Conservation (phyloP, 1,140 invertebrate genomes). For the Scaptomyza hsui region DNA sequence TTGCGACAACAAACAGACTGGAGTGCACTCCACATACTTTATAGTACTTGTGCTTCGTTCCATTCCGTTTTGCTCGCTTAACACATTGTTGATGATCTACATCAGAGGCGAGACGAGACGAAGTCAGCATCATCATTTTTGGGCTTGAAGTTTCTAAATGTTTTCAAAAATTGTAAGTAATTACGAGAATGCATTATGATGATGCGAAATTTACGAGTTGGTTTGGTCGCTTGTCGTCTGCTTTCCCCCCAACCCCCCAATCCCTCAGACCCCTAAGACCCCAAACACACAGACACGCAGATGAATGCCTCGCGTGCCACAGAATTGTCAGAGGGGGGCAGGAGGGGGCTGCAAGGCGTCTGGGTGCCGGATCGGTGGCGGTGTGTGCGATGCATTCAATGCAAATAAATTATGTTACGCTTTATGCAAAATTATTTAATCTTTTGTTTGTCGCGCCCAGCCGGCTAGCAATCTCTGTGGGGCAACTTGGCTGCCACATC, state of each 20-base stretch:
- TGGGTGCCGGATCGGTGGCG: conserved; percentile 70
- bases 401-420: conserved; percentile 83
- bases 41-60: conserved; percentile 3
- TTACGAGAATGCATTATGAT: conserved; percentile 83
- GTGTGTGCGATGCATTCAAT: conserved; percentile 80
- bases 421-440: conserved; percentile 83
- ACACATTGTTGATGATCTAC: conserved; percentile 75
- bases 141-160: conserved; percentile 74
- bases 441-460: conserved; percentile 73
- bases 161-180: conserved; percentile 82
- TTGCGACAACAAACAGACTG: too few relatives aligned
- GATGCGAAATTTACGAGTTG: conserved; percentile 79
- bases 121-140: conserved; percentile 46
- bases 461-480: conserved; percentile 27
- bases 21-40: conserved; percentile 6
- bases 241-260: not conserved
- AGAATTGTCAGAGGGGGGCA: not conserved
- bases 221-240: conserved; percentile 26
- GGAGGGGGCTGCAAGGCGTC: not conserved
- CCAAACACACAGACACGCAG: not conserved
- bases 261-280: too few relatives aligned
- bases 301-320: conserved; percentile 13
- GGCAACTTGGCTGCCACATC: conserved; percentile 18
- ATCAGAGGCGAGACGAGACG: conserved; percentile 48
- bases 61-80: conserved; percentile 63